Evolutionary conservation across 2,113 vertebrate genomes (phyloP), one percentile per base, ranked within the genome.

Genomic region (Stomatorhinus ivindoensis): DNA sequence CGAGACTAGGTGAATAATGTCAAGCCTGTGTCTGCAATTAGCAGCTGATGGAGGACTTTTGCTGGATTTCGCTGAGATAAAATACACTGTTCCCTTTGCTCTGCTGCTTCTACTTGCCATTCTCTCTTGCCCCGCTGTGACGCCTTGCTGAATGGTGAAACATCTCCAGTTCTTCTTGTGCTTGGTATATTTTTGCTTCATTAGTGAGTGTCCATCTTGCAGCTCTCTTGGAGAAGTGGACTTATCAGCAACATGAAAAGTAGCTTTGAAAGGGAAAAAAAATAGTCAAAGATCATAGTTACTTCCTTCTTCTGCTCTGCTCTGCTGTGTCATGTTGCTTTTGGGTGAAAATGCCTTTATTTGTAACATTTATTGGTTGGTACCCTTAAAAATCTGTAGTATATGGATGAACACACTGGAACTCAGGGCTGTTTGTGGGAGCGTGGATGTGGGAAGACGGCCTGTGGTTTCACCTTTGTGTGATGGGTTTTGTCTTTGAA

Each of bases 401-500:
- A 44, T 44, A 42, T 82, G 76, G 24, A 82, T 39, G 76, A 82
- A 44, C 19, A 17, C 48, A 24, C 24, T 47, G n/a, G 46, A 86
- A 46, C 46, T 86, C 19, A 5, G 47, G 44, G 48, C 46, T 48
- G 47, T 31, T 27, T 24, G 24, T n/a, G 13, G 42, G 39, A 24
- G 8, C 15, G 21, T 0, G 10, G 42, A 82, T 8, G 42, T 42
- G 42, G 76, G 42, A 19, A 82, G 42, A 44, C 31, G 24, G 76
- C 76, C 76, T 27, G 19, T 27, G 13, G n/a, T 86, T 31, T 86
- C 84, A 86, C 47, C n/a, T 86, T 51, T 50, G n/a, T 86, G 4
- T 82, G 76, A 82, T 17, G 76, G 39, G 76, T 50, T 85, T 85
- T 31, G 84, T 86, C 84, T 51, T 50, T 50, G 46, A 86, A 86